Conservation (phyloP, 2,888 invertebrate species). For the Troglohyphantes excavatus region DNA sequence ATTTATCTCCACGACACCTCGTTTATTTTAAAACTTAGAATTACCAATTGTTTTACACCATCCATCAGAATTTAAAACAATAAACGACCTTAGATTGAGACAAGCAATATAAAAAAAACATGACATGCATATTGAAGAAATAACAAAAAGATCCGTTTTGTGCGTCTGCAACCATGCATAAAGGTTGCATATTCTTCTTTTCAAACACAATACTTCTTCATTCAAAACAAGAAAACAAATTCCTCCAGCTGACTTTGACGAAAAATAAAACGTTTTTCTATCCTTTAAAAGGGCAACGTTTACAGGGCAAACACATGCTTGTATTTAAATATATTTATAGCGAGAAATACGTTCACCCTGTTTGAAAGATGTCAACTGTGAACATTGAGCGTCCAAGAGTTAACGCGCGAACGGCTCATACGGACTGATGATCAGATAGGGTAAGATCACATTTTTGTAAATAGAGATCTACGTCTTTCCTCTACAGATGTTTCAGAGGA, state of each 20-base stretch:
- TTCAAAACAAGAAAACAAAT: background rate
- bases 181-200: background rate
- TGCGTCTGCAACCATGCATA: background rate
- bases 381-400: constrained; percentile 28
- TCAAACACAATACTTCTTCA: background rate
- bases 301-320: background rate
- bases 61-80: too few relatives aligned
- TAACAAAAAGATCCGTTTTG: background rate
- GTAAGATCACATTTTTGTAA: constrained; percentile 25
- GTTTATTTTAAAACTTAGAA: too few relatives aligned
- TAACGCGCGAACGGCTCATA: constrained; percentile 74
- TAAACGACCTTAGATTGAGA: too few relatives aligned
- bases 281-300: background rate
- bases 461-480: constrained; percentile 35
- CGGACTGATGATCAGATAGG: constrained; percentile 73
- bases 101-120: background rate
- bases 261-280: background rate
- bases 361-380: constrained; percentile 56
- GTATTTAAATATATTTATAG: constrained; percentile 35
- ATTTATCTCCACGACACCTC: too few relatives aligned
- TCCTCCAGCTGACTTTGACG: background rate
- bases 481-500: constrained; percentile 27
- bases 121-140: background rate
- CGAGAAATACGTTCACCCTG: constrained; percentile 38
- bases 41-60: too few relatives aligned